These are phyloP conservation scores for Melanotaenia pygmaea DNA, from an alignment of 2,797 vertebrate species.

Conservation along the genomic window DNA sequence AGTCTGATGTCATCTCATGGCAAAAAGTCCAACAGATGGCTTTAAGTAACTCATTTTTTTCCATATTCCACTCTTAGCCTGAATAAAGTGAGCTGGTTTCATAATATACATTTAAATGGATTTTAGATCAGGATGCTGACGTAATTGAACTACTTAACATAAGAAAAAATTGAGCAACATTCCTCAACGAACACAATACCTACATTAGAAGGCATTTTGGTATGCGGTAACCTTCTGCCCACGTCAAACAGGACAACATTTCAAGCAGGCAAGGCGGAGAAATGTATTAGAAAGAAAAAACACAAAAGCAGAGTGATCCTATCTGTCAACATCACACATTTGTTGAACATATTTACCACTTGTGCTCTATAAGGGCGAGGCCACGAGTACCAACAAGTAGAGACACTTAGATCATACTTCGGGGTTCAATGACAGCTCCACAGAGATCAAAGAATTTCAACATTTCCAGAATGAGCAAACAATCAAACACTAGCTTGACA, in stretches of 20 bases:
- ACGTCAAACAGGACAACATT: constrained; percentile 42
- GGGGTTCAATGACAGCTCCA: constrained; percentile 9
- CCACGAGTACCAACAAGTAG: constrained; percentile 31
- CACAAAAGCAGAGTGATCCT: constrained; percentile 21
- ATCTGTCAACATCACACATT: constrained; percentile 34
- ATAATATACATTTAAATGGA: constrained; percentile 28
- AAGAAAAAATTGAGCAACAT: constrained; percentile 8
- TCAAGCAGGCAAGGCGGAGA: constrained; percentile 31
- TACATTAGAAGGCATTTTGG: constrained; percentile 27
- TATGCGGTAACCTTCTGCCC: constrained; percentile 26
- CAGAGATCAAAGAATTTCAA: constrained; percentile 6
- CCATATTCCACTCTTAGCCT: constrained; percentile 40
- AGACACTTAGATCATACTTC: constrained; percentile 17
- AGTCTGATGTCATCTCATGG: constrained; percentile 73
- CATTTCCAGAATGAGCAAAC: not conserved
- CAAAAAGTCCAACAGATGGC: constrained; percentile 50
- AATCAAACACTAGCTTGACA: not conserved
- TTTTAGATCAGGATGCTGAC: constrained; percentile 10
- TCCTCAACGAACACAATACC: constrained; percentile 11
- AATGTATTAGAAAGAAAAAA: constrained; percentile 20
- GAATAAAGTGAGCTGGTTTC: constrained; percentile 28
- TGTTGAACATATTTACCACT: constrained; percentile 32
- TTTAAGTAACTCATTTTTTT: constrained; percentile 45
- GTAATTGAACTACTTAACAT: constrained; percentile 25
- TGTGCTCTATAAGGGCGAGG: constrained; percentile 36